Evolutionary conservation across 2,888 invertebrate species (phyloP), one percentile per base, ranked within the genome.

Genomic region (Mylabris sibirica): DNA sequence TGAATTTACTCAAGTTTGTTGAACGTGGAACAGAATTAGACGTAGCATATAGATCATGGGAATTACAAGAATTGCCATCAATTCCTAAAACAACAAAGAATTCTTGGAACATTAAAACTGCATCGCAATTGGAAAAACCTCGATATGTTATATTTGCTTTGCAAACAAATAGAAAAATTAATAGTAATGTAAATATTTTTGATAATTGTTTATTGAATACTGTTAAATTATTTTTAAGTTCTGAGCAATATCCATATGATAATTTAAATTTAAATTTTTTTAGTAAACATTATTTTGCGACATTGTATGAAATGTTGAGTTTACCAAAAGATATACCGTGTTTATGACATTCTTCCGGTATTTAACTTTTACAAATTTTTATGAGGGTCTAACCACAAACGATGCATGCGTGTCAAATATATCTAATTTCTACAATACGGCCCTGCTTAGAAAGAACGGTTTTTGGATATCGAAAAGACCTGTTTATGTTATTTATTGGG

Each of bases 91-190:
- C 67, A 20, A 68, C 59, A 22, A 62, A 67, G 44, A 68, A 71
- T 67, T 81, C 81, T 65, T 68, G 53, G 81, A 70, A 77, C 5
- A 66, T 80, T 3, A 79, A 81, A 71, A 81, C 81, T 17, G 38
- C 61, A 9, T 35, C 68, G 3, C 66, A 71, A 66, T 67, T 83
- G 49, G 67, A 69, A 61, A 70, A 63, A 74, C 83, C 83, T 0
- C 69, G 83, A 63, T 85, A 74, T 72, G 69, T 84, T 17, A 80
- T 85, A 59, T 53, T 84, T 22, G 83, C 77, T 9, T 79, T 84
- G 59, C 84, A 85, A 78, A 84, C 81, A n/a, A 72, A 79, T 64
- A 73, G 78, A 71, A 83, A 82, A 24, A 61, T 68, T 59, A 26
- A 17, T 5, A 72, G 60, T 61, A 74, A 82, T 72, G 79, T 67